Evolutionary conservation across 2,797 vertebrate species (phyloP).

Genomic region (Rhabdomys pumilio): DNA sequence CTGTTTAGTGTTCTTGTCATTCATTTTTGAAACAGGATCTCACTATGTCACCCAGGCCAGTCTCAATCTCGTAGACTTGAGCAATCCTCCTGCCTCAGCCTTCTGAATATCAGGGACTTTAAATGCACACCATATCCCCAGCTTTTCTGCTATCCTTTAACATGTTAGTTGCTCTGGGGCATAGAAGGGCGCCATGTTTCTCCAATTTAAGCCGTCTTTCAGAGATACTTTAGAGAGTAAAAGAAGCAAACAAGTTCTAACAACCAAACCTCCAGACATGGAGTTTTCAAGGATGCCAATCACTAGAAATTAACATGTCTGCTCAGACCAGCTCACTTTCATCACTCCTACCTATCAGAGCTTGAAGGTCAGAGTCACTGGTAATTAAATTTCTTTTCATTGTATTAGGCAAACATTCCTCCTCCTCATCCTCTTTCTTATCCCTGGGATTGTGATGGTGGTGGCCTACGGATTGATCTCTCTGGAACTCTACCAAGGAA

Average conservation of each 20-base stretch:
- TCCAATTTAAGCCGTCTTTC: slow-evolving; percentile 8
- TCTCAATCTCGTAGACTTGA: background rate
- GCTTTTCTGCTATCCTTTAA: background rate
- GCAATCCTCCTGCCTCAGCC: background rate
- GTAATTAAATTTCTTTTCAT: slow-evolving; percentile 75
- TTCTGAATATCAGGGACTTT: background rate
- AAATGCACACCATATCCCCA: no score
- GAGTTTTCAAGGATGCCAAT: slow-evolving; percentile 40
- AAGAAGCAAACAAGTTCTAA: slow-evolving; percentile 52
- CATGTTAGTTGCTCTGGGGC: background rate
- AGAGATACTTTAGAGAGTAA: background rate
- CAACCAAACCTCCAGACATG: slow-evolving; percentile 19
- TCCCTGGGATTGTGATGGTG: slow-evolving; percentile 98
- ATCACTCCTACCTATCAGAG: background rate
- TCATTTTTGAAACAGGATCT: background rate
- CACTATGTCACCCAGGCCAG: background rate
- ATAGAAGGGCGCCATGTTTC: background rate
- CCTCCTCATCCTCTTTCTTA: slow-evolving; percentile 95
- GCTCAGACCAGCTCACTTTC: background rate
- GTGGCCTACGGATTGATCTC: slow-evolving; percentile 97
- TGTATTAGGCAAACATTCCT: slow-evolving; percentile 95
- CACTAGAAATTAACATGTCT: slow-evolving; percentile 25
- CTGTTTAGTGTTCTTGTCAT: background rate
- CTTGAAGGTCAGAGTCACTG: background rate
- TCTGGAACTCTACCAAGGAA: slow-evolving; percentile 96